Evolutionary conservation across 2,113 vertebrate species (phyloP), one percentile per base, ranked within the genome.

Genomic region (Dasyornis broadbenti): DNA sequence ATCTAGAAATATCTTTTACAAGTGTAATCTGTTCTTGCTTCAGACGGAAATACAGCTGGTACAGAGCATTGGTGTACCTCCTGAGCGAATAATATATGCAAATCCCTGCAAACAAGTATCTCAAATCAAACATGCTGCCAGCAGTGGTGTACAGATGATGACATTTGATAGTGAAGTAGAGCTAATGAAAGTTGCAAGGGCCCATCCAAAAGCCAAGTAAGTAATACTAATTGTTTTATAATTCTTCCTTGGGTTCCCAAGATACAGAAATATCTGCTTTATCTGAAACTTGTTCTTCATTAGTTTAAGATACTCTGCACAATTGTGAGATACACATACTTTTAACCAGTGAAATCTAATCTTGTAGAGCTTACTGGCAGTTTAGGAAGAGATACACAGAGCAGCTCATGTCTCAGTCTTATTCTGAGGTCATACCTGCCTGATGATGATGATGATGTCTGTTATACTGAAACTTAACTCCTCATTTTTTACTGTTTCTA

Each of bases 81-180:
- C 99, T 11, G 98, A 98, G 89, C 97, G 98, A 97, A 99, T 99
- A 84, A 99, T 99, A 97, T 99, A 99, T 95, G 99, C 99, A 92
- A 99, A 99, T 95, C 99, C 99, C 60, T 99, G 99, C 95, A 99
- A 99, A 95, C 99, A 99, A 98, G 98, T 99, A 40, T 99, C 99
- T 82, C 99, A 99, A 85, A 99, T 99, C 79, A 99, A 99, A 94
- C 99, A 99, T 68, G 99, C 99, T 20, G 98, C 99, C 70, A 98
- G 98, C 79, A 99, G 98, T 11, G 99, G 99, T 37, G 99, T 99
- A 71, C 98, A 99, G 97, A 99, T 99, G 99, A 99, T 99, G 99
- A 99, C 99, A 24, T 99, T 99, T 97, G 99, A 99, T 92, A 99
- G 99, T 27, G 99, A 99, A 91, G 98, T 99, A 65, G 99, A 99